Conservation (phyloP, 2,113 vertebrate species). For the Urocolius indicus region DNA sequence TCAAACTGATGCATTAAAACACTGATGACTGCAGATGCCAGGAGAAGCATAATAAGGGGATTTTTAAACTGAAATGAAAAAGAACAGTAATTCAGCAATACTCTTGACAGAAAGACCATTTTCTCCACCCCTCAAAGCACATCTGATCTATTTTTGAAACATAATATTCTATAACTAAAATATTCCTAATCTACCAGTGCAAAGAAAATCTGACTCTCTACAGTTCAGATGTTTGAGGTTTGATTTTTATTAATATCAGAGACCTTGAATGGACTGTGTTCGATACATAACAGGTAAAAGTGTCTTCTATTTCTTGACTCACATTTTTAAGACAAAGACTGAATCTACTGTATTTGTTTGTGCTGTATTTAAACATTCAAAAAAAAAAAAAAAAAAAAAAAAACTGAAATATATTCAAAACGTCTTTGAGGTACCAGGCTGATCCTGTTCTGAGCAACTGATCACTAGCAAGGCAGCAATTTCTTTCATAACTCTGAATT, state of each 20-base stretch:
- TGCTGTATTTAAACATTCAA: background rate
- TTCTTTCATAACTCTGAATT: background rate
- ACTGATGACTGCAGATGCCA: conserved; percentile 98
- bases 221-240: background rate
- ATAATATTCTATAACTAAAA: background rate
- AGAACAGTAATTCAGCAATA: conserved; percentile 49
- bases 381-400: too few relatives aligned
- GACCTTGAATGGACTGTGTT: background rate
- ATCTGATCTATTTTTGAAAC: background rate
- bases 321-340: background rate
- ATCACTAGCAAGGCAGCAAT: background rate
- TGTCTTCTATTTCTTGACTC: background rate
- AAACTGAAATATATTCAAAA: background rate
- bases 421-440: background rate
- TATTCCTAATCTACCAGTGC: background rate
- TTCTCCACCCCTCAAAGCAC: background rate
- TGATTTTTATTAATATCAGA: background rate
- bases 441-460: background rate
- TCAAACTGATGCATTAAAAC: conserved; percentile 97
- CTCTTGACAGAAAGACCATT: background rate
- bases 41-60: conserved; percentile 94
- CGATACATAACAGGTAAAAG: background rate
- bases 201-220: background rate
- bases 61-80: conserved; percentile 92
- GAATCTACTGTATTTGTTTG: background rate